A percentile compares a stretch with the other conserved stretches of the same genome.
phyloP scores from a whole-genome alignment of 2,113 vertebrate species.

The Sturnus vulgaris region DNA sequence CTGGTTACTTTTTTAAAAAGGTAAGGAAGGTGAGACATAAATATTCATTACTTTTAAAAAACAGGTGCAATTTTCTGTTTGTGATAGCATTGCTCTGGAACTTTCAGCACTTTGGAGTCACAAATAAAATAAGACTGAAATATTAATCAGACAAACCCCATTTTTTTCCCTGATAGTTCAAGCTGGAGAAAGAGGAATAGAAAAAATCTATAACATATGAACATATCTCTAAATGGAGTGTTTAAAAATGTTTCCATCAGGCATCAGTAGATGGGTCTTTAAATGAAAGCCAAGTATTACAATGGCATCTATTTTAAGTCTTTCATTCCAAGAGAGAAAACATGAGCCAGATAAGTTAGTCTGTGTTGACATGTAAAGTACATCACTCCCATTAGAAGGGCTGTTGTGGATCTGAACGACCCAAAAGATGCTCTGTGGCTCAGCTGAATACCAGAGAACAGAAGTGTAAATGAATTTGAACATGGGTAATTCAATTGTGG shows the following conservation, averaged over 20 bases:
- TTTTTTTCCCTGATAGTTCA: background rate
- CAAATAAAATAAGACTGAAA: background rate
- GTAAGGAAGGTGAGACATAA: background rate
- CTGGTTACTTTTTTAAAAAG: background rate
- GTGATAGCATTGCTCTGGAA: background rate
- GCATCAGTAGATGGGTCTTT: constrained; percentile 36
- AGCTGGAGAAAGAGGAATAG: background rate
- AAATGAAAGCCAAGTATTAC: constrained; percentile 53
- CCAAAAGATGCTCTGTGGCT: constrained; percentile 26
- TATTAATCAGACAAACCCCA: background rate
- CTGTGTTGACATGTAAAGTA: constrained; percentile 52
- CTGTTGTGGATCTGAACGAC: constrained; percentile 22
- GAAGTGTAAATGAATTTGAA: background rate
- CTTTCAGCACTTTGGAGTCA: background rate
- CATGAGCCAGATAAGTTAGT: constrained; percentile 47
- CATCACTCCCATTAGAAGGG: background rate
- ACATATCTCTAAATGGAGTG: constrained; percentile 27
- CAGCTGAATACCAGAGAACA: background rate
- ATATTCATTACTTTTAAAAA: background rate
- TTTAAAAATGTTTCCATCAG: constrained; percentile 53
- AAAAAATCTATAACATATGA: constrained; percentile 20
- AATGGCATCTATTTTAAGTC: constrained; percentile 55
- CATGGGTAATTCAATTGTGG: background rate
- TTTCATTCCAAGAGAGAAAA: constrained; percentile 54
- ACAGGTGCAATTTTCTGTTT: background rate